Percentiles rank a stretch among this genome's conserved stretches.
These are phyloP conservation scores for Mylabris phalerata DNA, from an alignment of 1,140 invertebrate species.

Conservation along the genomic window DNA sequence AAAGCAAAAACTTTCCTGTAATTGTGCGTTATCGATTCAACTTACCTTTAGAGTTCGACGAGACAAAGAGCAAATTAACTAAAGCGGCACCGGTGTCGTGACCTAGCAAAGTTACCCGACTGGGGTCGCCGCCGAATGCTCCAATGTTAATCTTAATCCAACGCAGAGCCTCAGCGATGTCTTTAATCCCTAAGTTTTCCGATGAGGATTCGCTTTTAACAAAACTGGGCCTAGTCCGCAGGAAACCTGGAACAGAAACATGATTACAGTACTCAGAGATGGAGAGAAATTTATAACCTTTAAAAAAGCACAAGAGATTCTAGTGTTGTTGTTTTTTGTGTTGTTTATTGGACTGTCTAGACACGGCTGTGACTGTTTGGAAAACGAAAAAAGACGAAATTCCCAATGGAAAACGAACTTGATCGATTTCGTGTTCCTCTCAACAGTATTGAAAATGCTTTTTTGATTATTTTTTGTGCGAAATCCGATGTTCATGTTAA, in stretches of 20 bases:
- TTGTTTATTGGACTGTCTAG: too few relatives aligned
- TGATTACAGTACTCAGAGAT: too few relatives aligned
- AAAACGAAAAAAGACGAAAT: too few relatives aligned
- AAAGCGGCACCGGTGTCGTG: constrained; percentile 80
- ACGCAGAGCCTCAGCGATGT: constrained; percentile 64
- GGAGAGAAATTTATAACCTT: too few relatives aligned
- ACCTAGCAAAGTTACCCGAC: constrained; percentile 76
- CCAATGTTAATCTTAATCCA: constrained; percentile 74
- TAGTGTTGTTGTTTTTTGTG: too few relatives aligned
- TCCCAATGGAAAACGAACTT: too few relatives aligned
- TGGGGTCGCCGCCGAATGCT: constrained; percentile 73
- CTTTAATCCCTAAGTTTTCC: constrained; percentile 65
- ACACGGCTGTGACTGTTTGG: too few relatives aligned
- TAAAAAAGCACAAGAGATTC: too few relatives aligned
- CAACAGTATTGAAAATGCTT: too few relatives aligned
- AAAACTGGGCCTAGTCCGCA: constrained; percentile 50
- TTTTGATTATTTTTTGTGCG: too few relatives aligned
- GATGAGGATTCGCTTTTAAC: constrained; percentile 45
- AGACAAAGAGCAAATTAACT: constrained; percentile 74
- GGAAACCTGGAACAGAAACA: constrained; percentile 53
- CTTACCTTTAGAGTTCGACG: constrained; percentile 62
- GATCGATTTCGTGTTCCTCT: too few relatives aligned
- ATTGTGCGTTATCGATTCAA: neutral
- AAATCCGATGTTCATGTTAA: too few relatives aligned
- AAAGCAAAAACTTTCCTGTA: neutral